phyloP scores from a whole-genome alignment of 2,113 vertebrate species.

The Campylorhamphus procurvoides region DNA sequence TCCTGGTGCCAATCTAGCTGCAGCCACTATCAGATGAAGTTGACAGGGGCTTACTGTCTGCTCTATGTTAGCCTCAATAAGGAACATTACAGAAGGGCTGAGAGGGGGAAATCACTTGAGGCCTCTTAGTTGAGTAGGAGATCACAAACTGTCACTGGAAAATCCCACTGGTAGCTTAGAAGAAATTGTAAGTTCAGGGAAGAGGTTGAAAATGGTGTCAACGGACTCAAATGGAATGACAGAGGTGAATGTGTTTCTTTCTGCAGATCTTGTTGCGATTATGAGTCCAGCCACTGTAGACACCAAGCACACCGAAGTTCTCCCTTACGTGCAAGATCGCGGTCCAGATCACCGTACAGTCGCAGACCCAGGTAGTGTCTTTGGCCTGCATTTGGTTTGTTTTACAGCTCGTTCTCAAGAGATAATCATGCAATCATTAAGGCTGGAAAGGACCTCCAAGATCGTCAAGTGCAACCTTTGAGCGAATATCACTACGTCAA shows the following conservation, averaged over 20 bases:
- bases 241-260: slow-evolving; percentile 46
- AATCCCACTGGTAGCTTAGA: slow-evolving; percentile 3
- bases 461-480: neutral
- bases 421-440: neutral
- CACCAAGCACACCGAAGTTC: slow-evolving; percentile 84
- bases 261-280: slow-evolving; percentile 88
- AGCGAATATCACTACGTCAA: neutral
- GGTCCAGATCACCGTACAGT: slow-evolving; percentile 84
- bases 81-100: neutral
- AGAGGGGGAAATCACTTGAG: neutral
- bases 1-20: slow-evolving; percentile 13
- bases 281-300: slow-evolving; percentile 85
- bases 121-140: neutral
- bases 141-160: slow-evolving; percentile 16
- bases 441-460: neutral
- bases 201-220: neutral
- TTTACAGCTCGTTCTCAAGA: neutral
- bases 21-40: slow-evolving; percentile 44
- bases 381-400: neutral
- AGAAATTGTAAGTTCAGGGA: neutral
- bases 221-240: neutral
- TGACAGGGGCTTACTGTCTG: slow-evolving; percentile 16
- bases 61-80: slow-evolving; percentile 47
- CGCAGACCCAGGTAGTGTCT: slow-evolving; percentile 87
- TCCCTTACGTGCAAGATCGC: slow-evolving; percentile 80